These are phyloP conservation scores for Monopterus albus DNA, from an alignment of 2,113 vertebrate species.

Conservation along the genomic window DNA sequence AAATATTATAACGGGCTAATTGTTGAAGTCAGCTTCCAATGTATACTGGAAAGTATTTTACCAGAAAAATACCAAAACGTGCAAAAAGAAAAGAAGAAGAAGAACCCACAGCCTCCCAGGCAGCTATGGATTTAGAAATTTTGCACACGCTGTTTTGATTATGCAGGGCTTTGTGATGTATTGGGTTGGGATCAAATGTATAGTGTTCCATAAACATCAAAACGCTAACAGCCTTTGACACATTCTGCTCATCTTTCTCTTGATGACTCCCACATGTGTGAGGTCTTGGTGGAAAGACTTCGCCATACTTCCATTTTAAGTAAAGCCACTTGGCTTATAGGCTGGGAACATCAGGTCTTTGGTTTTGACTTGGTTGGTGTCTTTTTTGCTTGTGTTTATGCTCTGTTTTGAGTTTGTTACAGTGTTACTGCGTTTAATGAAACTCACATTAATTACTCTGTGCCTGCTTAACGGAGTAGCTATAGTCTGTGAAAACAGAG, in stretches of 20 bases:
- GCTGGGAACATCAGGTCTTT: slow-evolving; percentile 36
- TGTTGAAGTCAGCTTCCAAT: slow-evolving; percentile 43
- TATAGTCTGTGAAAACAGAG: slow-evolving; percentile 18
- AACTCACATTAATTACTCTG: not conserved
- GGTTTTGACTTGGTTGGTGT: slow-evolving; percentile 34
- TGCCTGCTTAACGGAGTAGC: slow-evolving; percentile 23
- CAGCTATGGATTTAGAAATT: slow-evolving; percentile 48
- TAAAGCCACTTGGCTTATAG: slow-evolving; percentile 41
- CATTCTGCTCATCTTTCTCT: slow-evolving; percentile 77
- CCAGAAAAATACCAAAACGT: slow-evolving; percentile 54
- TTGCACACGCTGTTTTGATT: slow-evolving; percentile 73
- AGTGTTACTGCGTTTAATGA: slow-evolving; percentile 14
- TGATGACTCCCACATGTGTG: slow-evolving; percentile 80
- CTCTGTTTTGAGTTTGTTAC: slow-evolving; percentile 38
- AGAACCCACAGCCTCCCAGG: slow-evolving; percentile 7
- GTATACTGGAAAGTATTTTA: slow-evolving; percentile 54
- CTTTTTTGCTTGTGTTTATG: slow-evolving; percentile 27
- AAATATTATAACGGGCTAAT: slow-evolving; percentile 44
- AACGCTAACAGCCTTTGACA: slow-evolving; percentile 73
- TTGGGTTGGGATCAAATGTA: slow-evolving; percentile 70
- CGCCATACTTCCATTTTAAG: slow-evolving; percentile 45
- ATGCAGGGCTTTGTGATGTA: slow-evolving; percentile 47
- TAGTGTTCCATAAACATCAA: slow-evolving; percentile 70
- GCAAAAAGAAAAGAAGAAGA: slow-evolving; percentile 18
- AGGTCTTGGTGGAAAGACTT: slow-evolving; percentile 56